A percentile compares a stretch with the other conserved stretches of the same genome.
Conservation (phyloP, 1,140 invertebrate species). For the Pachypeltis micranthus region DNA sequence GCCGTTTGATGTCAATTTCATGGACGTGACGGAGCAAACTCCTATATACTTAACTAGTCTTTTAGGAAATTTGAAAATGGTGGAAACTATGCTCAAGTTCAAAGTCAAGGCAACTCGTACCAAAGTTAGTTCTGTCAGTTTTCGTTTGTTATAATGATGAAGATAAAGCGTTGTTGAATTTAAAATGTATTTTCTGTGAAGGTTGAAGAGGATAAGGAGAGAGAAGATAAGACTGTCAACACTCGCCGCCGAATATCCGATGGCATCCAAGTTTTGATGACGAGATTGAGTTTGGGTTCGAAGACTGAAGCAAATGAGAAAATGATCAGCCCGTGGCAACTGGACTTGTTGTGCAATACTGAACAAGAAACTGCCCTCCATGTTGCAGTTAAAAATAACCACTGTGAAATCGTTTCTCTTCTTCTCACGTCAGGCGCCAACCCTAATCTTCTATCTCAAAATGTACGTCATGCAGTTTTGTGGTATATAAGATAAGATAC, state of each 20-base stretch:
- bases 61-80: constrained; percentile 66
- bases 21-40: constrained; percentile 80
- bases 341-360: constrained; percentile 66
- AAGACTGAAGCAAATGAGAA: constrained; percentile 39
- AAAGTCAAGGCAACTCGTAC: constrained; percentile 50
- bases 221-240: constrained; percentile 36
- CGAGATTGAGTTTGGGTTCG: constrained; percentile 52
- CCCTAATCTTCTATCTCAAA: constrained; percentile 44
- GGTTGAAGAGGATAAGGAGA: constrained; percentile 22
- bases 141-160: neutral
- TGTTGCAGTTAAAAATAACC: constrained; percentile 61
- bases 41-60: constrained; percentile 78
- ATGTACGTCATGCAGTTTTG: no score
- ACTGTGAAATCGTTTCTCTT: constrained; percentile 57
- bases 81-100: constrained; percentile 66
- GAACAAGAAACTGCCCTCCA: constrained; percentile 64
- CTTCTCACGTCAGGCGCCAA: constrained; percentile 62
- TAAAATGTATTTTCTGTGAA: neutral
- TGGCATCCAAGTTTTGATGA: constrained; percentile 78
- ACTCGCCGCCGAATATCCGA: constrained; percentile 66
- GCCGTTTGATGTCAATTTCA: constrained; percentile 80
- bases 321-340: constrained; percentile 50
- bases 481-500: no score
- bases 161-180: neutral
- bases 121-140: constrained; percentile 31